Conservation (phyloP, 2,113 vertebrate genomes). For the Heterochromis multidens region DNA sequence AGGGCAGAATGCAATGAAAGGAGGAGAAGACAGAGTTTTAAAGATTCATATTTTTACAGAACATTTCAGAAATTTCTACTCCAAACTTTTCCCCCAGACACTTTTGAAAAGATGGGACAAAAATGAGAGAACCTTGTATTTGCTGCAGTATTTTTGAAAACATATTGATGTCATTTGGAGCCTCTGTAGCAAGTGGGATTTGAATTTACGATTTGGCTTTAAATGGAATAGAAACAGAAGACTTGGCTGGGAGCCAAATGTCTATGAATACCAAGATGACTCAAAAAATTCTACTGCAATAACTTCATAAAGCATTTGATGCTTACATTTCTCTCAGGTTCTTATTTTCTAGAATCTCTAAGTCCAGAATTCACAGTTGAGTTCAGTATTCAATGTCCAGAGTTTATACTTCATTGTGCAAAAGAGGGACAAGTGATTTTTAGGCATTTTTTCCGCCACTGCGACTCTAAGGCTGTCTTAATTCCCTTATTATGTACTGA, state of each 20-base stretch:
- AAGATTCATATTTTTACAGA: not conserved
- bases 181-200: not conserved
- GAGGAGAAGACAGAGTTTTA: not conserved
- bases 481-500: no score
- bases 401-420: no score
- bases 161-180: not conserved
- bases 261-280: not conserved
- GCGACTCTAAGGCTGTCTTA: no score
- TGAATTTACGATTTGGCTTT: not conserved
- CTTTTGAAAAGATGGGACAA: not conserved
- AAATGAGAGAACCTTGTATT: not conserved
- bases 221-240: not conserved
- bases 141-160: not conserved
- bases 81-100: not conserved
- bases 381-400: no score
- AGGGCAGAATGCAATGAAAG: not conserved
- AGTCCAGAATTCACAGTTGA: not conserved
- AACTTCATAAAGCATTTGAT: not conserved
- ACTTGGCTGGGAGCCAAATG: accelerated
- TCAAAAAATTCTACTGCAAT: not conserved
- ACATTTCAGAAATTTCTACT: not conserved
- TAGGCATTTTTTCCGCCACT: no score
- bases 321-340: not conserved
- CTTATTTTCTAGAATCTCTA: not conserved
- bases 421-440: no score